These are phyloP conservation scores for Rhagoletis zephyria DNA, from an alignment of 1,140 invertebrate genomes.

Conservation along the genomic window DNA sequence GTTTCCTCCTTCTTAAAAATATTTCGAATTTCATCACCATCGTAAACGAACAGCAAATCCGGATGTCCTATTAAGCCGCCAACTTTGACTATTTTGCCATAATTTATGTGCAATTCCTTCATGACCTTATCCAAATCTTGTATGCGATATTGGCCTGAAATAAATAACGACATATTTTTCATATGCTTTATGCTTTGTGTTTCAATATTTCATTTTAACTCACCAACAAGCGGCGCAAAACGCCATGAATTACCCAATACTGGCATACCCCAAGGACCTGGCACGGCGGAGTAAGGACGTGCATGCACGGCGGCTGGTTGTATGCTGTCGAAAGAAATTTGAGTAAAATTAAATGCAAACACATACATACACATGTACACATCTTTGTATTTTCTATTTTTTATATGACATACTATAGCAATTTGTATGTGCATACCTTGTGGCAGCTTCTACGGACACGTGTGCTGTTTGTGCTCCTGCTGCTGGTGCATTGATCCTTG, in stretches of 20 bases:
- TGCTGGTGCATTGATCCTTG: slow-evolving; percentile 54
- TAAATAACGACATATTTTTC: not conserved
- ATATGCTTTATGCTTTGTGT: not conserved
- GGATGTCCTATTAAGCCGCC: slow-evolving; percentile 83
- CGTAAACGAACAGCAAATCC: slow-evolving; percentile 85
- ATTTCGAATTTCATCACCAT: slow-evolving; percentile 83
- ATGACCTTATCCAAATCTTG: slow-evolving; percentile 84
- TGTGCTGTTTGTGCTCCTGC: not conserved
- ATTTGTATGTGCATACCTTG: not conserved
- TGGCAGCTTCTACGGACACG: not conserved
- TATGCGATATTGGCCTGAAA: slow-evolving; percentile 81
- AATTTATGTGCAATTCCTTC: slow-evolving; percentile 78
- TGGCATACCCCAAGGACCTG: slow-evolving; percentile 84
- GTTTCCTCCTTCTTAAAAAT: slow-evolving; percentile 83
- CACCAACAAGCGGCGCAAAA: slow-evolving; percentile 82
- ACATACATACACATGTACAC: too few species aligned
- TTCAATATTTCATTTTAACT: slow-evolving; percentile 57
- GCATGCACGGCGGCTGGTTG: slow-evolving; percentile 53
- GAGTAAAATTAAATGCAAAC: slow-evolving; percentile 32
- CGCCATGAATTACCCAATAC: slow-evolving; percentile 87
- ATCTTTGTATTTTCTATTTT: not conserved
- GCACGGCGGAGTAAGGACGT: slow-evolving; percentile 80
- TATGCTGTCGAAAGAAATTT: slow-evolving; percentile 5
- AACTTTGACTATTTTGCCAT: slow-evolving; percentile 83
- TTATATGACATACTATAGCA: not conserved